Evolutionary conservation across 1,140 invertebrate genomes (phyloP).

Genomic region (Drosophila dunni): DNA sequence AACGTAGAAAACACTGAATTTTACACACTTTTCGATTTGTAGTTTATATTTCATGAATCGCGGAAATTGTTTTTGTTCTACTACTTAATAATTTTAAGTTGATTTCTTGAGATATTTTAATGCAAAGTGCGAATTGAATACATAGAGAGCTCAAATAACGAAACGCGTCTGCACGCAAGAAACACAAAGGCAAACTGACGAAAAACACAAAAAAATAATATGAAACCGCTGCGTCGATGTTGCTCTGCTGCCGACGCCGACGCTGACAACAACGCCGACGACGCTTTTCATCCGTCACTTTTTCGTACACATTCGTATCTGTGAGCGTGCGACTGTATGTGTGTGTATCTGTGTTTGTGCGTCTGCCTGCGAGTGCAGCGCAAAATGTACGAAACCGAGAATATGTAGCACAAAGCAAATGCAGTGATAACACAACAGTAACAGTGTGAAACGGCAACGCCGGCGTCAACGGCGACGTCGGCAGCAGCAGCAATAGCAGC

Average conservation of each 20-base stretch:
- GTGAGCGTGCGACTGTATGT: slow-evolving; percentile 8
- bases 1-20: neutral
- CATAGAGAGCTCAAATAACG: slow-evolving; percentile 35
- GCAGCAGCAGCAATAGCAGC: slow-evolving; percentile 70
- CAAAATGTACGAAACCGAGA: slow-evolving; percentile 61
- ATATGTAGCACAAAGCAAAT: slow-evolving; percentile 71
- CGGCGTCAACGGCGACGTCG: slow-evolving; percentile 7
- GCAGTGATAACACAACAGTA: slow-evolving; percentile 70
- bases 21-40: neutral
- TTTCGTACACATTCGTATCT: slow-evolving; percentile 34
- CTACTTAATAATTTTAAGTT: slow-evolving; percentile 11
- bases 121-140: slow-evolving; percentile 20
- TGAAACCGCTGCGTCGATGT: slow-evolving; percentile 43
- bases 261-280: slow-evolving; percentile 27
- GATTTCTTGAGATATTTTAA: slow-evolving; percentile 3
- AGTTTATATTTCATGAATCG: slow-evolving; percentile 26
- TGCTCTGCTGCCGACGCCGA: slow-evolving; percentile 17
- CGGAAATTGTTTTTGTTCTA: slow-evolving; percentile 17
- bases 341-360: slow-evolving; percentile 16
- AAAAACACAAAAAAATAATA: slow-evolving; percentile 52
- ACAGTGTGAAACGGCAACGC: slow-evolving; percentile 21
- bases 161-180: slow-evolving; percentile 77
- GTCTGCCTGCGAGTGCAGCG: slow-evolving; percentile 40
- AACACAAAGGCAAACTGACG: slow-evolving; percentile 70
- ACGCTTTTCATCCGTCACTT: slow-evolving; percentile 41